phyloP scores from a whole-genome alignment of 2,888 invertebrate species.

The Horisme vitalbata region DNA sequence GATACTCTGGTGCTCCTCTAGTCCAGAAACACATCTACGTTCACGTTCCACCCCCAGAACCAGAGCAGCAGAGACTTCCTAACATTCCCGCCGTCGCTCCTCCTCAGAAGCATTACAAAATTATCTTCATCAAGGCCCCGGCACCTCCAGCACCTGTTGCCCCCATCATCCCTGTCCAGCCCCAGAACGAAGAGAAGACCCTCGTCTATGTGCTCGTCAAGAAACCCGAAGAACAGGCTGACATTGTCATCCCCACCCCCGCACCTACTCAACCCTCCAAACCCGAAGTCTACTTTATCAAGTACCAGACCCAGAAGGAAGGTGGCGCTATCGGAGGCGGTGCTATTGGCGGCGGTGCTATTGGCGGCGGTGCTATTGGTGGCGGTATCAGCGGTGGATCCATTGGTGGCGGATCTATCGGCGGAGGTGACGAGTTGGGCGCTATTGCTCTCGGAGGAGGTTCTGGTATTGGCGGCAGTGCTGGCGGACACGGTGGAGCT shows the following conservation, averaged over 20 bases:
- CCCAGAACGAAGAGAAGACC: conserved; percentile 94
- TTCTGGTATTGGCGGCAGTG: conserved; percentile 44
- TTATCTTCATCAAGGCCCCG: conserved; percentile 96
- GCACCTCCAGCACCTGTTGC: conserved; percentile 91
- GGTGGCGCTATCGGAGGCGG: conserved; percentile 68
- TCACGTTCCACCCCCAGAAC: conserved; percentile 94
- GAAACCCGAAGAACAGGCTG: conserved; percentile 93
- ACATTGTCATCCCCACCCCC: conserved; percentile 89
- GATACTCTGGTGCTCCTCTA: conserved; percentile 82
- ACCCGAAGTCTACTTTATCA: conserved; percentile 95
- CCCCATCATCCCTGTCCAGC: conserved; percentile 90
- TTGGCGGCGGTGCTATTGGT: conserved; percentile 48
- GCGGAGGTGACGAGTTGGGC: conserved; percentile 54
- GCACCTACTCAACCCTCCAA: conserved; percentile 93
- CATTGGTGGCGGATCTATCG: conserved; percentile 52
- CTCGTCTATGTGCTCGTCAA: conserved; percentile 94
- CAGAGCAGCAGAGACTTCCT: conserved; percentile 86
- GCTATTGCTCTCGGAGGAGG: conserved; percentile 54
- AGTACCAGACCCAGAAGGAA: conserved; percentile 88
- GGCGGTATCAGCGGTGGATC: conserved; percentile 54
- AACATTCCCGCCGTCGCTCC: conserved; percentile 86
- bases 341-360: conserved; percentile 45
- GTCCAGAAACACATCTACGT: conserved; percentile 95
- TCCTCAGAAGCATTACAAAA: conserved; percentile 94
- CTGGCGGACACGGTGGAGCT: conserved; percentile 55